Evolutionary conservation across 2,888 invertebrate genomes (phyloP), one percentile per base, ranked within the genome.

Genomic region (Caenorhabditis imperialis): DNA sequence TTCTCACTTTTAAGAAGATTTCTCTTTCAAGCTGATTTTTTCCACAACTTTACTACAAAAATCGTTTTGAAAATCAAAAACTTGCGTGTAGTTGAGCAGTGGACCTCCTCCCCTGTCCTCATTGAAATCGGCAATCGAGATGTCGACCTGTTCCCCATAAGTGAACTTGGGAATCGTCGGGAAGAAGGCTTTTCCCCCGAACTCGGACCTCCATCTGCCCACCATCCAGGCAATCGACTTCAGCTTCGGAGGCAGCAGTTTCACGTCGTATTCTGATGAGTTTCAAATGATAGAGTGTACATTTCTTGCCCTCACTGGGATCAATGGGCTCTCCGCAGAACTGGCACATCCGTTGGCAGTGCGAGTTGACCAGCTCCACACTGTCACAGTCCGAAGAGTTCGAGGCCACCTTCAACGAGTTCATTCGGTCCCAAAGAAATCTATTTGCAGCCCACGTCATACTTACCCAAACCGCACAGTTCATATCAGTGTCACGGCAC

Each of bases 161-260:
- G 87, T 87, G 74, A 88, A 86, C 44, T 79, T 81, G 1, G 87
- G 87, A 61, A 88, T 88, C 2, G 88, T 88, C 6, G 88, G 88
- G 61, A 88, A 88, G 53, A 83, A 81, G 4, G 86, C 87, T 55
- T 84, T 85, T 14, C 85, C 85, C 2, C 85, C 85, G 45, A 88
- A 88, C 42, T 88, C 87, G 7, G 81, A 81, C 48, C 86, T 45
- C 88, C 88, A 88, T 70, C 73, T 76, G 16, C 88, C 88, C 3
- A 88, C 77, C 72, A 88, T 76, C 76, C 85, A 88, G 4, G 86
- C 86, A 27, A 88, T 61, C 12, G 82, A 75, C 27, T 77, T 75
- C 48, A 88, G 55, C 16, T 82, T 70, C 18, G 51, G 40, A 1
- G 86, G 86, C 44, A 87, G 58, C 1, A 60, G 67, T 1, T 60